phyloP scores from a whole-genome alignment of 2,113 vertebrate genomes.

The Mesembrinibis cayennensis region DNA sequence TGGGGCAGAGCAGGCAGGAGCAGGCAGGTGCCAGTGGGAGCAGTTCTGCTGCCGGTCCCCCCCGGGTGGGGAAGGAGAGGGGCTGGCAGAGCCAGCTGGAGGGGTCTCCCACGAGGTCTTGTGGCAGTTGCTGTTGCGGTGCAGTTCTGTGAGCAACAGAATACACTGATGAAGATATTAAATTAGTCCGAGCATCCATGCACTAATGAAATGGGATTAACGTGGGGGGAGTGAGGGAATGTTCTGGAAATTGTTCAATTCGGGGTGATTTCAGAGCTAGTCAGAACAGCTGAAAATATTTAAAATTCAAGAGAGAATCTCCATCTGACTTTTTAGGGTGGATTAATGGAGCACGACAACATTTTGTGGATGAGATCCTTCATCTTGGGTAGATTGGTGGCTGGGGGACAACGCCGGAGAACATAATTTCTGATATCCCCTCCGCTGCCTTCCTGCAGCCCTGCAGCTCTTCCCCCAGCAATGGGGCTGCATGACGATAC shows the following conservation, averaged over 20 bases:
- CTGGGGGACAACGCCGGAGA: not conserved
- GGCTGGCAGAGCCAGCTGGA: accelerated
- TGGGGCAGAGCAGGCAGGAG: not conserved
- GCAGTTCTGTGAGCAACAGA: not conserved
- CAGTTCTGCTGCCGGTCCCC: not conserved
- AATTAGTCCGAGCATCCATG: not conserved
- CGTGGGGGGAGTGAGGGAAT: not conserved
- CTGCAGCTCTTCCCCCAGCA: not conserved
- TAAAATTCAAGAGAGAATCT: conserved; percentile 21
- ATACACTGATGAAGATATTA: not conserved
- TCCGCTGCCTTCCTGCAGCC: accelerated
- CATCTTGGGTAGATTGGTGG: not conserved
- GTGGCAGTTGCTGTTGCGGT: accelerated
- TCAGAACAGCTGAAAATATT: not conserved
- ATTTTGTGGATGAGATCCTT: conserved; percentile 25
- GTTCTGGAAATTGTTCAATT: not conserved
- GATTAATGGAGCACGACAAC: conserved; percentile 36
- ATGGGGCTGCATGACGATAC: accelerated
- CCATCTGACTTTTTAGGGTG: conserved; percentile 32
- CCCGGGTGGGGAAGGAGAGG: not conserved
- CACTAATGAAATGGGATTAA: not conserved
- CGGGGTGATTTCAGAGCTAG: not conserved
- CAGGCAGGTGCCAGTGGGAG: accelerated
- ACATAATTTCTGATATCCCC: not conserved
- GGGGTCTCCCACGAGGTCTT: not conserved